Base-by-base conservation (phyloP, 2,888 invertebrate genomes). In the Philopedon plagiatum region DNA sequence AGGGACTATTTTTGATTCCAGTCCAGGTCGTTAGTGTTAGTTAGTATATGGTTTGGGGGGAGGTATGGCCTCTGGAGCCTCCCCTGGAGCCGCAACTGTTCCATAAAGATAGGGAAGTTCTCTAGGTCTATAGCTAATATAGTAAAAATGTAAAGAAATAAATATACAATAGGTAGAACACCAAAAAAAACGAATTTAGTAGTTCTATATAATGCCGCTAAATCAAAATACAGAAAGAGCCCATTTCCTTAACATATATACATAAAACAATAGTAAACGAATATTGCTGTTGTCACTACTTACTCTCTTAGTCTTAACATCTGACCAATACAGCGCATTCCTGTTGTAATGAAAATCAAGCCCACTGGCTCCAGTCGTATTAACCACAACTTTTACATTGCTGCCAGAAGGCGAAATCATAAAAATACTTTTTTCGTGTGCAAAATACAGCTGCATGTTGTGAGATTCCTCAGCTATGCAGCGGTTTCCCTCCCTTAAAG, bases 321-420 rank as follows among this genome's bases (percentile, higher is more conserved):
- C 97, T 7, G 96, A 95, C 96, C 96, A 97, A 85, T 94, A 96
- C 1, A 97, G 86, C 66, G 93, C 84, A 80, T 94, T 94, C 76
- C 90, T 88, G 29, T 90, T 87, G 83, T 91, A 94, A 80, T 96
- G 93, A 83, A 90, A 97, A 83, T 97, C 96, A 11, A 97, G 87
- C 0, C 96, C 96, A 61, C 94, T 94, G 0, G 95, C 95, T 0
- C 92, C 90, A 0, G 95, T 94, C 1, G 95, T 92, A 83, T 96
- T 96, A 19, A 94, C 93, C 19, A 94, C 87, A 58, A 89, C 84
- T 68, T 87, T 87, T 1, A 90, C 86, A 68, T 90, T 89, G 63
- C 89, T 88, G 15, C 93, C 94, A 80, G 90, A 89, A 26, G 89
- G 85, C 78, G 90, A 90, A 90, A 94, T 92, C 56, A 91, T 88